A percentile compares a stretch with the other conserved stretches of the same genome.
Conservation (phyloP, 2,113 vertebrate species). For the Sardina pilchardus region DNA sequence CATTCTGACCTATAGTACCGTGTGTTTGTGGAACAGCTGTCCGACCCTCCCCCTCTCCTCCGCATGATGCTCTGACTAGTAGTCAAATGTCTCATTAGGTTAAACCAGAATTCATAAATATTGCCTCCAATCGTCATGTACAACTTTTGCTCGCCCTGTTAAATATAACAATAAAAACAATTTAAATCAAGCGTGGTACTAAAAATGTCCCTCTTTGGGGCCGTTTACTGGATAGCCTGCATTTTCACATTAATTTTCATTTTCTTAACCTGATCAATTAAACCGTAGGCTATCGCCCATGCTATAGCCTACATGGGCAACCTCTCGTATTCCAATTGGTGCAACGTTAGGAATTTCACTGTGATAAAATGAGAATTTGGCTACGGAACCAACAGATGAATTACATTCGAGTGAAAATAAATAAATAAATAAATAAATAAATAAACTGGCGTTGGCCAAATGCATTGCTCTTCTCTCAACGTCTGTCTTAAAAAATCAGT, state of each 20-base stretch:
- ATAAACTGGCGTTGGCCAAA: background rate
- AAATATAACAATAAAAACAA: background rate
- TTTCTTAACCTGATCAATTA: no score
- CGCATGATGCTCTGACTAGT: conserved; percentile 10
- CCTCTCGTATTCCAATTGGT: no score
- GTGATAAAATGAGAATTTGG: no score
- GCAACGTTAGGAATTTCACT: no score
- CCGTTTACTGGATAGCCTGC: no score
- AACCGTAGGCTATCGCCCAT: no score
- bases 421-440: no score
- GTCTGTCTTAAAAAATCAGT: no score
- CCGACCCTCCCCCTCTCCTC: conserved; percentile 17
- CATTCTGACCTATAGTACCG: conserved; percentile 11
- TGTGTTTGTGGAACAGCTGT: conserved; percentile 13
- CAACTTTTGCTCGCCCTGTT: background rate
- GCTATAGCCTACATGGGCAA: no score
- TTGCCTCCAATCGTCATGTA: background rate
- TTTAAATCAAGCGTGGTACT: background rate
- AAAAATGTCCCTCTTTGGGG: background rate
- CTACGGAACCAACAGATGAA: background rate
- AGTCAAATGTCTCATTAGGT: background rate
- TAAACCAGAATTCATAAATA: background rate
- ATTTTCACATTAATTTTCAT: background rate
- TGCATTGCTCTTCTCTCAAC: background rate
- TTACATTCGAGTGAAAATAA: background rate